Evolutionary conservation across 2,797 vertebrate species (phyloP), one percentile per base, ranked within the genome.

Genomic region (Acanthornis magna): DNA sequence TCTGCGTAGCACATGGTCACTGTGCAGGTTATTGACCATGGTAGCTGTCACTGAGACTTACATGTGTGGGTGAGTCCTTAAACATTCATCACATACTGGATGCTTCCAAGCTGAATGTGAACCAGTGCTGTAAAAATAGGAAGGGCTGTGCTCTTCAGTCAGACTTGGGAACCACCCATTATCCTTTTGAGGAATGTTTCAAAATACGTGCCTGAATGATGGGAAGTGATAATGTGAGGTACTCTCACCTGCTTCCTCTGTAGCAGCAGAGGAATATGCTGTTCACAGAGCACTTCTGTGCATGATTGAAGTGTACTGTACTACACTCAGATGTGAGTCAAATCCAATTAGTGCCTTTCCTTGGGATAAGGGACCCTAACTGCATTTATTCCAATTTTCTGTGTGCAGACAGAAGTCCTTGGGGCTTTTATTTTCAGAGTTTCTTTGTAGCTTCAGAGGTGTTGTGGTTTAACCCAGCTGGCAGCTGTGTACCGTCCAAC

Each of bases 261-360:
- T 45, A 77, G 71, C 75, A 74, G 60, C 23, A 58, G 70, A 61
- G 50, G 66, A 70, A 3, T 32, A 25, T 2, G 1, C 29, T 43
- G 30, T 4, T 74, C 25, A 22, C n/a, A 29, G 11, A 16, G 45
- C 4, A 6, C 0, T 0, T 57, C 42, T 43, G 61, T 50, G 29
- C 10, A 2, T 40, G 47, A 11, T 30, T 75, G 20, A 43, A 21
- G 9, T 22, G 36, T 43, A 6, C 34, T 70, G 25, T 58, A 6
- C 36, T 48, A 2, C 34, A 16, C 40, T 54, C 38, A 50, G 20
- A 13, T 47, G 47, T 38, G 54, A 67, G 38, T 80, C 65, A 38
- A 3, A 53, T 72, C 26, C 51, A 50, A 7, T 51, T 36, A 27
- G 36, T 74, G 74, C 53, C 40, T 73, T 85, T 14, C 40, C 36